phyloP scores from a whole-genome alignment of 2,888 invertebrate genomes.

The Dryobota labecula region DNA sequence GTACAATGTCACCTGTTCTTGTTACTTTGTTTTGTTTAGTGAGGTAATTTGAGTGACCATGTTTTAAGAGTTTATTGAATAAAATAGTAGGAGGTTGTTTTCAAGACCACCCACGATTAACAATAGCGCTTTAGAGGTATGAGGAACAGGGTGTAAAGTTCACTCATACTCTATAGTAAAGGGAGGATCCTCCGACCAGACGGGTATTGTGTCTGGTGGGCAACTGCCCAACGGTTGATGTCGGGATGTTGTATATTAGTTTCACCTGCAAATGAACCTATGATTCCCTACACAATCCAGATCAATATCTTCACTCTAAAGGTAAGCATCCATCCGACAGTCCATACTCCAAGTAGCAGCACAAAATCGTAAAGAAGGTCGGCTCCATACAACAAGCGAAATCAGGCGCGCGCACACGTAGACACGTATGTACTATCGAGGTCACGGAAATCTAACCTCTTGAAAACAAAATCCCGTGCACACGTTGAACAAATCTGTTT shows the following conservation, averaged over 20 bases:
- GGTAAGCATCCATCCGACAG: constrained; percentile 10
- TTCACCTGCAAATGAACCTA: constrained; percentile 4
- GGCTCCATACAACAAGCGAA: neutral
- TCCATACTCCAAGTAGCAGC: neutral
- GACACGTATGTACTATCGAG: too few species aligned
- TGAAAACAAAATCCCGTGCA: too few species aligned
- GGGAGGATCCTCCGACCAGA: too few species aligned
- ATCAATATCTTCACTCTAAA: constrained; percentile 25
- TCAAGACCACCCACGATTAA: neutral
- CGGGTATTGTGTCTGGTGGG: too few species aligned
- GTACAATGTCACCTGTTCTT: constrained; percentile 38
- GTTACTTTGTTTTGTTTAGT: constrained; percentile 38
- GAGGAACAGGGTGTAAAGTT: too few species aligned
- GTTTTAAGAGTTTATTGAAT: neutral
- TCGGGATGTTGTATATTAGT: too few species aligned
- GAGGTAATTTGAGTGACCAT: neutral
- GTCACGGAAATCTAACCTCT: too few species aligned
- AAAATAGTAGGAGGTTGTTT: neutral
- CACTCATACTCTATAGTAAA: too few species aligned
- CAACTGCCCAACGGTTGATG: too few species aligned
- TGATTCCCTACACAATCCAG: constrained; percentile 15
- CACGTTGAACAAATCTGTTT: too few species aligned
- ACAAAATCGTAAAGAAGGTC: neutral
- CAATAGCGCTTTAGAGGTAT: too few species aligned
- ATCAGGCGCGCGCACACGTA: neutral